Evolutionary conservation across 2,113 vertebrate genomes (phyloP), one percentile per base, ranked within the genome.

Genomic region (Amazona guildingii): DNA sequence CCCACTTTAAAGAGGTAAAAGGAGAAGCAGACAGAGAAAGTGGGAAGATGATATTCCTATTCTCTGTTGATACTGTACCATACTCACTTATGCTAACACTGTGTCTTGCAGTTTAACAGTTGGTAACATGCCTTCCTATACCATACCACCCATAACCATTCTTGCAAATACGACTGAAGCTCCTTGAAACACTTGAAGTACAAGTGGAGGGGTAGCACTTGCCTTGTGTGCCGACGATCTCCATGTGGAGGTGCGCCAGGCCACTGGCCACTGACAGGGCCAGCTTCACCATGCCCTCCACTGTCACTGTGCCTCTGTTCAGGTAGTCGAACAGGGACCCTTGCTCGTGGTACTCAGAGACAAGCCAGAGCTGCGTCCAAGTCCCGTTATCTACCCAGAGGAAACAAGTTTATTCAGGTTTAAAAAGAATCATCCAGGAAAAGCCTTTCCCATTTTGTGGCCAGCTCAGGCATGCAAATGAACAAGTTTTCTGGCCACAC

Each of bases 311-410:
- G 94, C 98, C 99, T 43, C 98, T 98, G 97, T 99, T 99, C 96
- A 99, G 98, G 98, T 99, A 99, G 96, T 99, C 99, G 5, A 99
- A 99, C 73, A 99, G 98, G 13, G 99, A 99, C 23, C 99, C 99
- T 8, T 99, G 98, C 86, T 99, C 99, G 7, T 99, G 99, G 97
- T 99, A 99, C 97, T 99, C 99, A 1, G 99, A 99, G 64, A 99
- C 99, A 29, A 99, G 98, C 99, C 99, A 99, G n/a, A 99, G 98
- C 96, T 99, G 99, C 7, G 99, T 99, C 99, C 99, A 99, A 1
- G 99, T 99, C 64, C 99, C 99, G 1, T 99, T 99, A 98, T 99
- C 99, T 99, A 49, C 49, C 5, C 83, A 3, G 66, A 67, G 21
- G 55, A 94, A 93, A 78, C 7, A 61, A 41, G 44, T 16, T 18